phyloP scores from a whole-genome alignment of 2,797 vertebrate genomes.

The Rhinoraja longicauda region DNA sequence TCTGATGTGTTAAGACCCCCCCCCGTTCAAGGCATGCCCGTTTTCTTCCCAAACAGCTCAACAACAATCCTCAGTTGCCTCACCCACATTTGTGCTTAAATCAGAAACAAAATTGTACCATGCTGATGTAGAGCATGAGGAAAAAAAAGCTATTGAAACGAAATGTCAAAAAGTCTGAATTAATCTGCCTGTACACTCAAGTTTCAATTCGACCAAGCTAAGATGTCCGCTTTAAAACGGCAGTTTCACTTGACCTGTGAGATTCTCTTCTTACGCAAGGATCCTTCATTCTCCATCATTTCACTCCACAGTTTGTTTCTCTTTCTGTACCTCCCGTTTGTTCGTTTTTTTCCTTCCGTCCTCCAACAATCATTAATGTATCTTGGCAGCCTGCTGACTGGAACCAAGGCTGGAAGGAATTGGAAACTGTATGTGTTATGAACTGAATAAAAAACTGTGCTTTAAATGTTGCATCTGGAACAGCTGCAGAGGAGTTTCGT shows the following conservation, averaged over 20 bases:
- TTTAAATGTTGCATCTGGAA: slow-evolving; percentile 37
- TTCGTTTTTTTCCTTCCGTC: not conserved
- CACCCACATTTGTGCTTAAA: not conserved
- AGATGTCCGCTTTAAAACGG: no score
- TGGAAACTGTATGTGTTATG: slow-evolving; percentile 42
- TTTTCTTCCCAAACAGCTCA: slow-evolving; percentile 43
- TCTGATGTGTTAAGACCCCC: slow-evolving; percentile 58
- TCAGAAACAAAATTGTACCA: slow-evolving; percentile 5
- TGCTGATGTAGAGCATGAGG: not conserved
- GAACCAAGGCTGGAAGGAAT: slow-evolving; percentile 40
- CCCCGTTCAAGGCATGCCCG: slow-evolving; percentile 46
- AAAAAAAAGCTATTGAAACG: not conserved
- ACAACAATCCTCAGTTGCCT: not conserved
- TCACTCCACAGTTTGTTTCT: not conserved
- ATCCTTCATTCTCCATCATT: not conserved
- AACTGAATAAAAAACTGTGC: slow-evolving; percentile 33
- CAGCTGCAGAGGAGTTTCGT: slow-evolving; percentile 9
- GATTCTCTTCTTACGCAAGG: not conserved
- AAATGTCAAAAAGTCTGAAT: not conserved
- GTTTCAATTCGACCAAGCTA: not conserved
- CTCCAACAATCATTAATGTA: not conserved
- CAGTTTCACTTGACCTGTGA: not conserved
- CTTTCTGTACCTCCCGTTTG: not conserved
- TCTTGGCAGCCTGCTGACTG: slow-evolving; percentile 36
- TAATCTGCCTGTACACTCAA: not conserved